Percentiles rank a stretch among this genome's conserved stretches.
phyloP scores from a whole-genome alignment of 2,888 invertebrate species.

The Hirtodrosophila confusa region DNA sequence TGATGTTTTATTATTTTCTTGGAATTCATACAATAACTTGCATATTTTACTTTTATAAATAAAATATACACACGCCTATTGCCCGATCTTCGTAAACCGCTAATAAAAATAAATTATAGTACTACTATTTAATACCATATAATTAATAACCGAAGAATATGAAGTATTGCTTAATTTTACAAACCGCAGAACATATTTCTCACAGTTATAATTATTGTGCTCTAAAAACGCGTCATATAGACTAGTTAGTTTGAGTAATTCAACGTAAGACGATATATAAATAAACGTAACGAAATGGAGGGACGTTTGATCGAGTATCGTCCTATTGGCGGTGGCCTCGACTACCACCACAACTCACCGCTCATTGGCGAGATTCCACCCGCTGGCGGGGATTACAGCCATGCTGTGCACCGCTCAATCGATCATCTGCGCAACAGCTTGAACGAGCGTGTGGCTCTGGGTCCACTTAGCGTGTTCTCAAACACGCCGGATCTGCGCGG shows the following conservation, averaged over 20 bases:
- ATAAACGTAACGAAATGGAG: constrained; percentile 84
- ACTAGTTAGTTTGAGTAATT: constrained; percentile 2
- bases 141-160: not conserved
- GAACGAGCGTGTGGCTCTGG: constrained; percentile 86
- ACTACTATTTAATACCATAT: no score
- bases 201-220: constrained; percentile 5
- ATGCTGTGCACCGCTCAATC: constrained; percentile 88
- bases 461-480: constrained; percentile 85
- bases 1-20: no score
- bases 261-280: not conserved
- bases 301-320: constrained; percentile 86
- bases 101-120: not conserved
- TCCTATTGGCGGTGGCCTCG: constrained; percentile 87
- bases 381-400: constrained; percentile 86
- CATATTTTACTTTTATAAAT: no score
- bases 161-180: not conserved
- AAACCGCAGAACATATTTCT: not conserved
- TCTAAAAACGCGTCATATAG: not conserved
- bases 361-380: constrained; percentile 88
- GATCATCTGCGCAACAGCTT: constrained; percentile 87
- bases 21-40: no score
- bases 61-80: no score
- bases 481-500: constrained; percentile 82
- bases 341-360: constrained; percentile 88
- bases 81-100: not conserved